These are phyloP conservation scores for Scylla paramamosain DNA, from an alignment of 1,140 invertebrate species.

Conservation along the genomic window DNA sequence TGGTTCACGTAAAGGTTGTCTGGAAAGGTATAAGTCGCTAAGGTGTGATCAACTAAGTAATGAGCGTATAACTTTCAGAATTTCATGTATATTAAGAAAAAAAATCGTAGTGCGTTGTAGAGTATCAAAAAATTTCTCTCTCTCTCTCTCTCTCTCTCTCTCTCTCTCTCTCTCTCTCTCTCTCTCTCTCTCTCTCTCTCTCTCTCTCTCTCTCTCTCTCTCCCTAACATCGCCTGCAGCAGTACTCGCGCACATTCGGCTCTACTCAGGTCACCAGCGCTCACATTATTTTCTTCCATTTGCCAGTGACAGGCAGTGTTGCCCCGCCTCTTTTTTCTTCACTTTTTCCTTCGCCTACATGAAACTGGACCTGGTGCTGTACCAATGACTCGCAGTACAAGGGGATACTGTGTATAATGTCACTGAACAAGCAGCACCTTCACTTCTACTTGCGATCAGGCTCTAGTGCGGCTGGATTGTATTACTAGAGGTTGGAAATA, in stretches of 20 bases:
- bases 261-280: not conserved
- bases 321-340: not conserved
- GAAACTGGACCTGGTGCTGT: not conserved
- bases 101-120: no score
- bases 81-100: not conserved
- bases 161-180: slow-evolving; percentile 21
- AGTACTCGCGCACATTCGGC: not conserved
- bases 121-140: not conserved
- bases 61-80: not conserved
- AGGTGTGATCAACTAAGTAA: not conserved
- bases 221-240: not conserved
- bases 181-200: slow-evolving; percentile 50
- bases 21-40: not conserved
- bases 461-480: no score
- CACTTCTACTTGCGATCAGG: no score
- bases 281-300: not conserved
- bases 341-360: not conserved
- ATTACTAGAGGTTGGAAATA: no score
- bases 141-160: slow-evolving; percentile 47
- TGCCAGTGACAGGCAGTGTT: not conserved
- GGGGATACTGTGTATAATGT: not conserved
- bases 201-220: slow-evolving; percentile 43
- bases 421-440: not conserved
- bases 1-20: no score
- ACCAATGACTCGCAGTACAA: not conserved